Evolutionary conservation across 1,140 invertebrate species (phyloP), one percentile per base, ranked within the genome.

Genomic region (Drosophila varians): DNA sequence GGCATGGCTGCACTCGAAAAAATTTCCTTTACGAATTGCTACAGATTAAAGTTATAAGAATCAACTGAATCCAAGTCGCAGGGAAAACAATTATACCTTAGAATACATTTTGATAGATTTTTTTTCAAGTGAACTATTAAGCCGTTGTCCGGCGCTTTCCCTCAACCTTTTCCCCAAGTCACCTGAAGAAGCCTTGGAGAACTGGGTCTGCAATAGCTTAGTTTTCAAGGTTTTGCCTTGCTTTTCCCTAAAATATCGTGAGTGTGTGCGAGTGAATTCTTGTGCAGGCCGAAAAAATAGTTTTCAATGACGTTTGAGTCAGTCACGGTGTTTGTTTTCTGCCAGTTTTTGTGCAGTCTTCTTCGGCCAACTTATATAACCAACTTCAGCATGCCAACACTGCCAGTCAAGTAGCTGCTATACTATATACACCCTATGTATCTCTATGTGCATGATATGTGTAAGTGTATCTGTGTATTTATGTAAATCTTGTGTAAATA

Each of bases 401-500:
- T 42, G 47, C 48, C 18, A 45, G 21, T 55, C 38, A 49, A 34
- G 21, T 48, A 21, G 2, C 38, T 57, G 40, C n/a, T 57, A 40
- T 73, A 40, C 40, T 42, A 23, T 69, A 31, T 56, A 38, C 21
- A 21, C 2, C 2, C 2, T 21, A 21, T 21, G 4, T 43, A 25
- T 23, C 26, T 49, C 28, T 26, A 45, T 55, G 52, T 46, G 70
- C 70, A 74, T 74, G 70, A 45, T 38, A 71, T 40, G 49, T 74
- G 23, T 74, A 56, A 48, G 70, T 60, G 53, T 38, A 38, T 48
- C 34, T 40, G 16, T 60, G 26, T 54, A 51, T 52, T 75, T 54
- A 68, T 75, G 72, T 71, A 54, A 72, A 72, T 71, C 66, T 54
- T 74, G 53, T 83, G 70, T 86, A 77, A 82, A 77, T 60, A 74